Base-by-base conservation (phyloP, 2,113 vertebrate species). In the Lynx canadensis region DNA sequence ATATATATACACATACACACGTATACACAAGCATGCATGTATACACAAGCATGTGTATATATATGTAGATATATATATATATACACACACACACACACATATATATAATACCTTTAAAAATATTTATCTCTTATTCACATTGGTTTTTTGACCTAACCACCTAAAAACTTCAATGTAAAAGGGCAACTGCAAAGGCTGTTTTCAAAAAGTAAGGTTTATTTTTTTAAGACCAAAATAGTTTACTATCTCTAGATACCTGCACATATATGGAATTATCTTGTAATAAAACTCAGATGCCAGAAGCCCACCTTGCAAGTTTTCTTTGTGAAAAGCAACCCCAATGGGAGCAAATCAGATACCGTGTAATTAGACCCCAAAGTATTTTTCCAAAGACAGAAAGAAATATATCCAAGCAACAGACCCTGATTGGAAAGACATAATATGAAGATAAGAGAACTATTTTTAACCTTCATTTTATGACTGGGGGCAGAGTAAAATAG, bases 391-490 rank as follows among this genome's bases (percentile, higher is more conserved):
- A 98, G 4, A 36, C 96, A 94, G 94, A 89, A 98, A 97, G 41
- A 95, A 97, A 98, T 98, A 98, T 97, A 98, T 96, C 95, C 81
- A 96, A 80, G 79, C 84, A 83, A 91, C 41, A 97, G 97, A 98
- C 33, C 79, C 65, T 97, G 98, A 98, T 94, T 97, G 94, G 85
- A 99, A 98, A 98, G 92, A 88, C 84, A 98, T 50, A 87, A 98
- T 41, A 31, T 69, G 97, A 97, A 98, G 98, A 98, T 98, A 99
- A 98, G 82, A 93, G 80, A 57, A 96, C 91, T 98, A 98, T 98
- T 98, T 98, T 98, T 98, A 98, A 98, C 87, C 73, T 96, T 87
- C 73, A 92, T 98, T 98, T 98, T 98, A 98, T 95, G 98, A 97
- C 97, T 90, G 82, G 81, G 88, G 92, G 94, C 95, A 97, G 5